Percentiles rank a stretch among this genome's conserved stretches.
Evolutionary conservation across 2,113 vertebrate genomes (phyloP).

Genomic region (Notothenia rossii): DNA sequence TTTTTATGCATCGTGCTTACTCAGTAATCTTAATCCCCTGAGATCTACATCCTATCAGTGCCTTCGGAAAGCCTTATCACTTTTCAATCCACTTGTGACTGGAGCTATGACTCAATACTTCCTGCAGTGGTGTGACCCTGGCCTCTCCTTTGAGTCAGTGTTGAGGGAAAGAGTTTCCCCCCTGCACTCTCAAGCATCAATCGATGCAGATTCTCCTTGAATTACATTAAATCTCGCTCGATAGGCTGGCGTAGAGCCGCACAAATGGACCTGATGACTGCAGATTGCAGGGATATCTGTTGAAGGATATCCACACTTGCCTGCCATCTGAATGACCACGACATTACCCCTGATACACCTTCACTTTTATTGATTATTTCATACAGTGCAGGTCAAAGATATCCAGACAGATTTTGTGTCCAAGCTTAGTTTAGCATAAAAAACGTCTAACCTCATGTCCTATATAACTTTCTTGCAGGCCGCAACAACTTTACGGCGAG

Average conservation of each 20-base stretch:
- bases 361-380: background rate
- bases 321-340: constrained; percentile 1
- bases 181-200: constrained; percentile 59
- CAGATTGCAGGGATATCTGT: constrained; percentile 46
- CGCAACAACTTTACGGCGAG: too few species aligned
- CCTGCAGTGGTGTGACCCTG: constrained; percentile 62
- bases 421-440: background rate
- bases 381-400: background rate
- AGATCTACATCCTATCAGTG: constrained; percentile 23
- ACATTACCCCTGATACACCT: background rate
- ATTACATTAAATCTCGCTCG: constrained; percentile 68
- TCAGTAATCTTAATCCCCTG: background rate
- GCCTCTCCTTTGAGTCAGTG: constrained; percentile 63
- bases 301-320: constrained; percentile 34
- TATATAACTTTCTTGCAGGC: background rate
- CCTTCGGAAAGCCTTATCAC: constrained; percentile 37
- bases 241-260: constrained; percentile 60
- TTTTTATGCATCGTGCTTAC: constrained; percentile 21
- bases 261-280: constrained; percentile 50
- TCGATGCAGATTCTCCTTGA: constrained; percentile 70
- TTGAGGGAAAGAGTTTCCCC: constrained; percentile 61
- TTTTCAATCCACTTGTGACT: constrained; percentile 34
- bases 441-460: background rate
- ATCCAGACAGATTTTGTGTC: background rate
- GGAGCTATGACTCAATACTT: constrained; percentile 1